A percentile compares a stretch with the other conserved stretches of the same genome.
These are phyloP conservation scores for Chinchilla lanigera DNA, from an alignment of 2,113 vertebrate species.

Conservation along the genomic window DNA sequence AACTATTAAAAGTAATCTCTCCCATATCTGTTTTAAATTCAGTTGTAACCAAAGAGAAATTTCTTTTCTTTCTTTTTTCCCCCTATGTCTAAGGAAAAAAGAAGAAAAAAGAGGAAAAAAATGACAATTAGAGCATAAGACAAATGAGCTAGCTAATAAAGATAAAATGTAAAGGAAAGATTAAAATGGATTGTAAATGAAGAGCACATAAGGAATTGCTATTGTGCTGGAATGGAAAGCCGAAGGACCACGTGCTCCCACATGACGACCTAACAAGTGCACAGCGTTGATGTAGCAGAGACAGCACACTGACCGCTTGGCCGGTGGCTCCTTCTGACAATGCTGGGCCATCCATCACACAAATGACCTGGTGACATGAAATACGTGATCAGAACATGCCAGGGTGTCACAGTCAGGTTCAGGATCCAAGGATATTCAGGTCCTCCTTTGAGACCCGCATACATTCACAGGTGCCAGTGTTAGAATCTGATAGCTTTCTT, in stretches of 20 bases:
- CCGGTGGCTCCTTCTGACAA: neutral
- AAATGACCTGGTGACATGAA: neutral
- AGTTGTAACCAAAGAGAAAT: neutral
- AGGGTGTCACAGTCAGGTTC: no score
- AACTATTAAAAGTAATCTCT: neutral
- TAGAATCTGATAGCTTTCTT: neutral
- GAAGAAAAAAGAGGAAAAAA: neutral
- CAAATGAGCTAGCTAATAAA: neutral
- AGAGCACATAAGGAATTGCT: neutral
- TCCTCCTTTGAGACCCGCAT: neutral
- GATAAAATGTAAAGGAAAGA: neutral
- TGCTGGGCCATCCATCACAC: accelerated
- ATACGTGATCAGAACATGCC: neutral
- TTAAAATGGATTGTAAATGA: neutral
- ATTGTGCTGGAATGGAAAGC: neutral
- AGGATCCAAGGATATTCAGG: accelerated
- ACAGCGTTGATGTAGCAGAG: neutral
- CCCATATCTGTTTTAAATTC: conserved; percentile 19
- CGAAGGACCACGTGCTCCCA: neutral
- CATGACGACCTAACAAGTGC: neutral
- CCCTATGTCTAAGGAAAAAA: neutral
- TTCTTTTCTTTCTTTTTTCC: neutral
- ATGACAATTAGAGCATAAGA: neutral
- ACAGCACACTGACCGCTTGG: no score
- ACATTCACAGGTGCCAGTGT: accelerated